Evolutionary conservation across 64 coral and sea anemone genomes (phyloP), one percentile per base, ranked within the genome.

Genomic region (Cladopsammia gracilis): DNA sequence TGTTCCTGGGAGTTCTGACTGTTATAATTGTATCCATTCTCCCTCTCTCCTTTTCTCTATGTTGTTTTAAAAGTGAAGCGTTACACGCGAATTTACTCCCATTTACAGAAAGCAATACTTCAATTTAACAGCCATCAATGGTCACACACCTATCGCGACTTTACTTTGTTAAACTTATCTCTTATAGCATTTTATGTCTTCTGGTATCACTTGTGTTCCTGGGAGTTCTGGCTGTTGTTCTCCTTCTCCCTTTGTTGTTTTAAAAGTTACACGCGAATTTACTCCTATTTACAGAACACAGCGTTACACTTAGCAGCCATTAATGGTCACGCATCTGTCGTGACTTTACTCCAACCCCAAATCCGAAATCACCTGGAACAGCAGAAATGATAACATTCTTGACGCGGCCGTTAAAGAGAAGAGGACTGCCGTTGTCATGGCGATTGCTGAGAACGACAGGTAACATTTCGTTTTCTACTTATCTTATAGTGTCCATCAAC

Each of bases 271-370:
- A n/a, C n/a, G n/a, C n/a, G n/a, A n/a, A n/a, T n/a, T n/a, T n/a
- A n/a, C n/a, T n/a, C n/a, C n/a, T n/a, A 4, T 83, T 47, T 11
- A 57, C 83, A 93, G 91, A 93, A 93, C 45, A 96, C 95, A 7
- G 91, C 95, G 16, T 74, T 96, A 85, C 95, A 96, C 73, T 25
- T 93, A 65, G 95, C 95, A 22, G 91, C 86, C 16, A 68, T 58
- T 11, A 53, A 96, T 62, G 91, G 95, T 87, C 91, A 90, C 46
- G 78, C 79, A 22, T 25, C 48, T 25, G 78, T 96, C 12, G 47
- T 96, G 44, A 49, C 25, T 4, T 45, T 80, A 6, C 75, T 96
- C 20, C 3, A 11, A 82, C 20, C 11, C 6, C 0, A 52, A 64
- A 18, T 87, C 93, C 4, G 88, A 93, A 68, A 25, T 96, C 57